Conservation (phyloP, 2,888 invertebrate genomes). For the Caenorhabditis zanzibari region DNA sequence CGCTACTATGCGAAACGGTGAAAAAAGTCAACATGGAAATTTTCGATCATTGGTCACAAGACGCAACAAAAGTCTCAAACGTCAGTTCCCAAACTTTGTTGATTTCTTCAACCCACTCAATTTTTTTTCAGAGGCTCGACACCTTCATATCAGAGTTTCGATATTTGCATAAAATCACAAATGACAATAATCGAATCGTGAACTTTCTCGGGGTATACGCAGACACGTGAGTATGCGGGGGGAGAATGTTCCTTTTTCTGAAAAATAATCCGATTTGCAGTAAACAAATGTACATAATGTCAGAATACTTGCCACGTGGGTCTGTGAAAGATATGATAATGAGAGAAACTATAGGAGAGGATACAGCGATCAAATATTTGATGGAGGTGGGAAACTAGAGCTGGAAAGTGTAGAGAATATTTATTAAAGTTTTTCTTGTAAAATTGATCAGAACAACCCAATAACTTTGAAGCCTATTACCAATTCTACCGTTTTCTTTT, state of each 20-base stretch:
- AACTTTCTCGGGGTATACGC: slow-evolving; percentile 73
- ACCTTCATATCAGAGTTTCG: slow-evolving; percentile 73
- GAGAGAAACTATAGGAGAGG: slow-evolving; percentile 68
- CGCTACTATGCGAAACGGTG: slow-evolving; percentile 61
- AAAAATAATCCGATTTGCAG: slow-evolving; percentile 48
- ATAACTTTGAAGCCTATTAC: too few relatives aligned
- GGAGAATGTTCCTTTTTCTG: background rate
- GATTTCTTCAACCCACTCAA: background rate
- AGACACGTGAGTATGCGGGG: slow-evolving; percentile 53
- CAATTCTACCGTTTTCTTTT: too few relatives aligned
- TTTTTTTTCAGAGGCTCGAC: slow-evolving; percentile 66
- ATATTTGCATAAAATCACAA: slow-evolving; percentile 68
- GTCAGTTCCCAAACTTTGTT: slow-evolving; percentile 28
- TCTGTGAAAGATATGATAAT: slow-evolving; percentile 72
- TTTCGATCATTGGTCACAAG: slow-evolving; percentile 75
- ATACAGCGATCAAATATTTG: slow-evolving; percentile 72
- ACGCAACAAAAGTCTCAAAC: slow-evolving; percentile 59
- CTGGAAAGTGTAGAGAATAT: too few relatives aligned
- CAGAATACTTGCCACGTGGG: slow-evolving; percentile 72
- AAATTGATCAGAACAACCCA: too few relatives aligned
- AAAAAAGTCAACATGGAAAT: slow-evolving; percentile 73
- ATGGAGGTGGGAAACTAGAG: slow-evolving; percentile 60
- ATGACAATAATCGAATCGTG: slow-evolving; percentile 68
- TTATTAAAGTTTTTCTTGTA: too few relatives aligned
- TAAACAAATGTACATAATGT: slow-evolving; percentile 67